Evolutionary conservation across 2,888 invertebrate species (phyloP).

Genomic region (Sepioteuthis lessoniana): DNA sequence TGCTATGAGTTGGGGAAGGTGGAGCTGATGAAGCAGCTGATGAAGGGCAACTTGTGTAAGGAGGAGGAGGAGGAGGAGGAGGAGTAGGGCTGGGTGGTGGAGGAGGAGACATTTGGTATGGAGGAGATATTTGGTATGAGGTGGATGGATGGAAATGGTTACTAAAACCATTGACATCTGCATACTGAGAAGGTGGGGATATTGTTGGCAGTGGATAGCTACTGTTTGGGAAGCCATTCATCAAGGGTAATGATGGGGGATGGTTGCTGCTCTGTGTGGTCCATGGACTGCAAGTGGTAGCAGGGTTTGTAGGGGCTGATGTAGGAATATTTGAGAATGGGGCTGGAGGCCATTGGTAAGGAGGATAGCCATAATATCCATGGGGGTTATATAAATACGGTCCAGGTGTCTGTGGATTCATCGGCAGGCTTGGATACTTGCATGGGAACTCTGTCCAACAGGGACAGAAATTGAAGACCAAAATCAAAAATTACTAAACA

Average conservation of each 20-base stretch:
- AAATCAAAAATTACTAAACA: background rate
- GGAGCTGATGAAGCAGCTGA: background rate
- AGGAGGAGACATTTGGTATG: background rate
- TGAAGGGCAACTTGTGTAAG: background rate
- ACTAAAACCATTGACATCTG: background rate
- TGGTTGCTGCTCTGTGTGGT: background rate
- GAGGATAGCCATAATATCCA: conserved; percentile 20
- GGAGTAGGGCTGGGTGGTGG: background rate
- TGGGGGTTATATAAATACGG: background rate
- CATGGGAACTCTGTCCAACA: background rate
- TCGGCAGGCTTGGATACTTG: background rate
- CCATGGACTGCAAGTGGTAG: background rate
- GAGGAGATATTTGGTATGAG: background rate
- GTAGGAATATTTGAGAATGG: background rate
- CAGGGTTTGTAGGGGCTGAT: background rate
- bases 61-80: background rate
- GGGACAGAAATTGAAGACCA: background rate
- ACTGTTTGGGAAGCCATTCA: background rate
- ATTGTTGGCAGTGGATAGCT: background rate
- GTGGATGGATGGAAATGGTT: background rate
- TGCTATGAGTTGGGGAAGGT: conserved; percentile 38
- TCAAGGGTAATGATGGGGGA: background rate
- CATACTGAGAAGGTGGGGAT: background rate
- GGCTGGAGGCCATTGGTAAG: background rate
- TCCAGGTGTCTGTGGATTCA: conserved; percentile 39